Conservation (phyloP, 2,888 invertebrate species). For the Antheraea assamensis region DNA sequence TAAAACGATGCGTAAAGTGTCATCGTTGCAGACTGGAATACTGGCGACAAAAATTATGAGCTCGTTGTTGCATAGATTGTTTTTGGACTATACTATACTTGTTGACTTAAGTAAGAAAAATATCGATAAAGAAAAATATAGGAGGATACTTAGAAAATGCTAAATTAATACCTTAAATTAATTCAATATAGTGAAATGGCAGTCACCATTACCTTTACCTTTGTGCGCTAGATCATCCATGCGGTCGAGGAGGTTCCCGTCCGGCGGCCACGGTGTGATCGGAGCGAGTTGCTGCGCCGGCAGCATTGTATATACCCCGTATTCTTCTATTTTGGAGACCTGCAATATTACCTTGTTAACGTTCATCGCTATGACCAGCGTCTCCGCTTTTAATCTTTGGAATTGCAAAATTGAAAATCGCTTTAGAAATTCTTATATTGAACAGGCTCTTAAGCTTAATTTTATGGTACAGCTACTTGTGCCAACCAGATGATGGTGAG, state of each 20-base stretch:
- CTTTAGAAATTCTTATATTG: no score
- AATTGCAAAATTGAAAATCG: no score
- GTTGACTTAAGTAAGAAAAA: no score
- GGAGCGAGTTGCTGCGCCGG: conserved; percentile 91
- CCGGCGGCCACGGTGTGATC: conserved; percentile 92
- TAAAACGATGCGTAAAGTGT: not conserved
- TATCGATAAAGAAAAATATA: not conserved
- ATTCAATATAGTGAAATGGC: conserved; percentile 39
- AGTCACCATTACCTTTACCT: conserved; percentile 87
- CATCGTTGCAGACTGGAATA: not conserved
- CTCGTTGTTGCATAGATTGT: no score
- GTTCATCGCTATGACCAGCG: not conserved
- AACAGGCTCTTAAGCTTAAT: no score
- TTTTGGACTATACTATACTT: not conserved
- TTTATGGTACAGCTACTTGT: not conserved
- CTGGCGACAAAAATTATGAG: no score
- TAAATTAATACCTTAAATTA: conserved; percentile 17
- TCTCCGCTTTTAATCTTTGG: not conserved
- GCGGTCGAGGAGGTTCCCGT: conserved; percentile 89
- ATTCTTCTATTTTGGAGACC: conserved; percentile 78
- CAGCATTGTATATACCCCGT: conserved; percentile 86
- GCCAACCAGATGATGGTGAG: no score
- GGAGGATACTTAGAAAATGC: not conserved
- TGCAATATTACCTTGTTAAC: conserved; percentile 32
- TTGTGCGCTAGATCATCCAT: conserved; percentile 93